phyloP scores from a whole-genome alignment of 2,888 invertebrate species.

The Tubulanus polymorphus region DNA sequence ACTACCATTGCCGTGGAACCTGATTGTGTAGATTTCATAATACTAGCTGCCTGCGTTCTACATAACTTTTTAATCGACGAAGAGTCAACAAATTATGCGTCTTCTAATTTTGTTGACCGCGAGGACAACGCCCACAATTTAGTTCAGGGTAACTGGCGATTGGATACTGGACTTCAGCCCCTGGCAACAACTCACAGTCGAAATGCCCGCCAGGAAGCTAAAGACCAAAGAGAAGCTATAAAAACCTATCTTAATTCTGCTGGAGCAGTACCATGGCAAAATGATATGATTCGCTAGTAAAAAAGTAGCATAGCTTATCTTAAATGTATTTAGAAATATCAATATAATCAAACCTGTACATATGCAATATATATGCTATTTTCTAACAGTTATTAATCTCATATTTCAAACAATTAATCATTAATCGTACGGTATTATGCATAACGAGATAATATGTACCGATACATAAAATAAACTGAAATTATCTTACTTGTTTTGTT shows the following conservation, averaged over 20 bases:
- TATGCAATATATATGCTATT: no score
- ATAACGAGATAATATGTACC: no score
- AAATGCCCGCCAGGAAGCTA: constrained; percentile 3
- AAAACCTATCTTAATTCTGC: neutral
- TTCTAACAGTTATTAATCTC: no score
- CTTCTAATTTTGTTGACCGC: neutral
- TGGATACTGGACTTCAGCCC: neutral
- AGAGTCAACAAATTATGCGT: neutral
- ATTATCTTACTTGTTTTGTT: no score
- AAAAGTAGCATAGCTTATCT: no score
- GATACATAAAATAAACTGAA: no score
- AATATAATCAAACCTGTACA: no score
- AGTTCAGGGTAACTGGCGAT: constrained; percentile 1
- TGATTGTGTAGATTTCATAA: constrained; percentile 3
- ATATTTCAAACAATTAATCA: no score
- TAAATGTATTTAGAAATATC: no score
- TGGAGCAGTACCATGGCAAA: neutral
- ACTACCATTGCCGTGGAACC: constrained; percentile 7
- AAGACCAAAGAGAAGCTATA: constrained; percentile 2
- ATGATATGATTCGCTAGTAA: neutral
- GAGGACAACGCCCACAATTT: constrained; percentile 2
- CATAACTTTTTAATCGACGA: constrained; percentile 7
- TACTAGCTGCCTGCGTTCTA: constrained; percentile 8
- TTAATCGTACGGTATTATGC: no score
- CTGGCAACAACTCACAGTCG: neutral